Evolutionary conservation across 2,797 vertebrate species (phyloP).

Genomic region (Sylvia borin): DNA sequence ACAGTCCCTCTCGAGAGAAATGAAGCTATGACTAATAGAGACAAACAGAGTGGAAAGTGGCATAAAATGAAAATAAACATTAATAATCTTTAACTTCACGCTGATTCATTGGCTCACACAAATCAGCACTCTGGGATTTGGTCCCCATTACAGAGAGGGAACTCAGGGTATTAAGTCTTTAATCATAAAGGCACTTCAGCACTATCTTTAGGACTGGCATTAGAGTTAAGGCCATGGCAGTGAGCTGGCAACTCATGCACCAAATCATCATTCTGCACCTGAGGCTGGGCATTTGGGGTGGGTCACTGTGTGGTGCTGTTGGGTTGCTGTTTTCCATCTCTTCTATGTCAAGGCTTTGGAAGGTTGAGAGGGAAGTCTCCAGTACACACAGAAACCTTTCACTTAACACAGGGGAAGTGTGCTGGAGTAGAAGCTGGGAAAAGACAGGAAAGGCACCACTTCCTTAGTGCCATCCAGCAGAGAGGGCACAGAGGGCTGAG

Average conservation of each 20-base stretch:
- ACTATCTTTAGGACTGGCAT: background rate
- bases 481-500: background rate
- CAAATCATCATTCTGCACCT: background rate
- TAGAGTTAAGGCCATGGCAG: background rate
- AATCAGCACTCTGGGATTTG: background rate
- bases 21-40: background rate
- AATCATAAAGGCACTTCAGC: background rate
- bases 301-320: background rate
- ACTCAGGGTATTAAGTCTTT: background rate
- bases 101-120: background rate
- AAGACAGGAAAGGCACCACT: background rate
- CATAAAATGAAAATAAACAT: constrained; percentile 28
- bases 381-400: background rate
- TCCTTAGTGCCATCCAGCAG: accelerated
- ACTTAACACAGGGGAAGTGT: background rate
- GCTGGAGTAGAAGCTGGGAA: background rate
- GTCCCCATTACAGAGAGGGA: background rate
- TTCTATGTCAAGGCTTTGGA: background rate
- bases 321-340: background rate
- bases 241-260: background rate
- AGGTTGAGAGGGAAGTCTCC: background rate
- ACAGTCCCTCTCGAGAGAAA: background rate
- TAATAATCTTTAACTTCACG: background rate
- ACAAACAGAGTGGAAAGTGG: background rate
- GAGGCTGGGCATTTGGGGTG: background rate